A percentile compares a stretch with the other conserved stretches of the same genome.
Conservation (phyloP, 2,888 invertebrate genomes). For the Cyaniris semiargus region DNA sequence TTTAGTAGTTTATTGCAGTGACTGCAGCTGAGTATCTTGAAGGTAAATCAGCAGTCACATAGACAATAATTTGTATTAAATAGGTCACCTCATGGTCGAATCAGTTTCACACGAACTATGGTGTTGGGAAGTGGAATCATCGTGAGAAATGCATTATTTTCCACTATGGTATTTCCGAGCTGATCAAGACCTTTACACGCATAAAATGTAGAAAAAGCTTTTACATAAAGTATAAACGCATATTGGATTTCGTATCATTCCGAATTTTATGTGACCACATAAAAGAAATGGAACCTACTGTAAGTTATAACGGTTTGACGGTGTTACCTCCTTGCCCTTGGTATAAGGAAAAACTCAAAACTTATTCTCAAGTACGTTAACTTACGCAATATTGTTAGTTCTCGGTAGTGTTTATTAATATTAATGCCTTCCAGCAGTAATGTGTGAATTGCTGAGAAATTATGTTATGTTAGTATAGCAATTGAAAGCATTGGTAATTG, state of each 20-base stretch:
- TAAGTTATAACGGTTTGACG: neutral
- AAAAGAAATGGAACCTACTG: neutral
- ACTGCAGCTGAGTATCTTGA: too few species aligned
- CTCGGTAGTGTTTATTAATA: slow-evolving; percentile 23
- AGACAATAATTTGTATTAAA: too few species aligned
- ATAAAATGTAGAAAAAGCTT: neutral
- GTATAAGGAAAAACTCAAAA: slow-evolving; percentile 2
- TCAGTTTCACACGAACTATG: too few species aligned
- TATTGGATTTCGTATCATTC: neutral
- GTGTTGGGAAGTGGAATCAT: too few species aligned
- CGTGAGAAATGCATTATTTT: neutral
- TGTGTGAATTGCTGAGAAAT: neutral
- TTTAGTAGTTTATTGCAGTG: too few species aligned
- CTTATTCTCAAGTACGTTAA: neutral
- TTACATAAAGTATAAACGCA: neutral
- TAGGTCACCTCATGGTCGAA: too few species aligned
- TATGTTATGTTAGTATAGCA: neutral
- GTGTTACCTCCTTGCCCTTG: neutral
- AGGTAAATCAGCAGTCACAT: too few species aligned
- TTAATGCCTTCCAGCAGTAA: neutral
- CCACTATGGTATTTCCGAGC: neutral
- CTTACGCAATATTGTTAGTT: slow-evolving; percentile 14
- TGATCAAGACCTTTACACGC: neutral
- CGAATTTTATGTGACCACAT: neutral
- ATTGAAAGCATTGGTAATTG: neutral